Base-by-base conservation (phyloP, 2,113 vertebrate genomes). In the Origma solitaria region DNA sequence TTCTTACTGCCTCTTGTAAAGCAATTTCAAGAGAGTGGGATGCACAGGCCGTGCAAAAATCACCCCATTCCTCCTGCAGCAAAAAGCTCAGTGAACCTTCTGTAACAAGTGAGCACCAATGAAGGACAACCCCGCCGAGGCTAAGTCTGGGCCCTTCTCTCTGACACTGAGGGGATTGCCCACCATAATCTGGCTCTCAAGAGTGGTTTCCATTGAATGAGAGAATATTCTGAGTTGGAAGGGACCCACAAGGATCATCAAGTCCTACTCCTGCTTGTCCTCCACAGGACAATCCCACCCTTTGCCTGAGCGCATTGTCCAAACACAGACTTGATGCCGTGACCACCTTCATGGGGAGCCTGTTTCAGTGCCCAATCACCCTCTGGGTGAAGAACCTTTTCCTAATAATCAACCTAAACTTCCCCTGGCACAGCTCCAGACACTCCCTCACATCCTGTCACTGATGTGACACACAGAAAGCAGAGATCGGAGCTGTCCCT, bases 401-500 rank as follows among this genome's bases (percentile, higher is more conserved):
- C 53, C 53, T 18, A 40, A 54, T 40, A 54, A 18, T 25, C 13
- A 40, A 31, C 24, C 16, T 60, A 21, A 60, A n/a, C 3, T 1
- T 68, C 30, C 28, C 13, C 45, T 27, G 30, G 54, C 61, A 82
- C 24, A 68, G 47, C 53, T 68, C 53, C 86, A 82, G n/a, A n/a
- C 0, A 0, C 9, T 61, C 3, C 2, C 40, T 54, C 18, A 31
- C 45, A 8, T 54, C 25, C 47, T 28, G 37, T 37, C 79, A 47
- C 7, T 35, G 78, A 25, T 42, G n/a, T n/a, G n/a, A n/a, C n/a
- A n/a, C 56, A 70, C 21, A 79, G 30, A 16, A 15, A 53, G 54
- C 62, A 69, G 25, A 76, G 54, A 62, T 14, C 0, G 0, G 40
- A 49, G 62, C 62, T 56, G 87, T 35, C 56, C 40, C 47, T 62